Base-by-base conservation (phyloP, 23 tunicate genomes). In the Halocynthia aurantium region DNA sequence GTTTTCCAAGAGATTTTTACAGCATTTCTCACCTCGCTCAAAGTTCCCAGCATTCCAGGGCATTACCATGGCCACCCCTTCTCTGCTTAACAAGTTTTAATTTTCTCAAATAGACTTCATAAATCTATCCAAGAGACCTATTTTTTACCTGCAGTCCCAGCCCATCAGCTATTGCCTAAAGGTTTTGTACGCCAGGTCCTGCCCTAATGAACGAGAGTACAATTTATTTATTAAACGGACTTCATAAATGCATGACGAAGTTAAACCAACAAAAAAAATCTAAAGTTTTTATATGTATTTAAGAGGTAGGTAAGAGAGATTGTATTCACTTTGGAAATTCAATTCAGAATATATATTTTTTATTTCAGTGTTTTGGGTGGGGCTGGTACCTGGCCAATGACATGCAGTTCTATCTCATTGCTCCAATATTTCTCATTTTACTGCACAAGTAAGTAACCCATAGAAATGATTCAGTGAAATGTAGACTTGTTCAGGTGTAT, bases 331-430 rank as follows among this genome's bases (percentile, higher is more conserved):
- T 58, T 58, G 15, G 17, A 58, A 2, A 15, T 58, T n/a, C 63
- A 15, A 72, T 44, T 11, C 17, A 68, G 1, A 44, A 8, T 80
- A 31, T 12, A 5, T 6, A 5, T 53, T 65, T 0, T 66, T 55
- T 64, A 6, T 61, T 58, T 53, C 80, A 50, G 72, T 90, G 97
- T 80, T 77, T 70, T 12, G 82, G 81, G 13, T 82, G 85, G 85
- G 65, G 75, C 51, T 96, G 99, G 99, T 96, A 96, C 80, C 77
- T 96, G 64, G 82, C 96, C 11, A 83, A 85, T 73, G 99, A 96
- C 77, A 81, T 82, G 99, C 93, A 86, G 72, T 89, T 85, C 49
- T 96, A 73, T 71, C 50, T 90, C 7, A 61, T 96, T 11, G 62
- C 93, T 9, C 96, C 95, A 9, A 49, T 91, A 17, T 80, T 89